phyloP scores from a whole-genome alignment of 2,113 vertebrate genomes.

The Saguinus imperator region DNA sequence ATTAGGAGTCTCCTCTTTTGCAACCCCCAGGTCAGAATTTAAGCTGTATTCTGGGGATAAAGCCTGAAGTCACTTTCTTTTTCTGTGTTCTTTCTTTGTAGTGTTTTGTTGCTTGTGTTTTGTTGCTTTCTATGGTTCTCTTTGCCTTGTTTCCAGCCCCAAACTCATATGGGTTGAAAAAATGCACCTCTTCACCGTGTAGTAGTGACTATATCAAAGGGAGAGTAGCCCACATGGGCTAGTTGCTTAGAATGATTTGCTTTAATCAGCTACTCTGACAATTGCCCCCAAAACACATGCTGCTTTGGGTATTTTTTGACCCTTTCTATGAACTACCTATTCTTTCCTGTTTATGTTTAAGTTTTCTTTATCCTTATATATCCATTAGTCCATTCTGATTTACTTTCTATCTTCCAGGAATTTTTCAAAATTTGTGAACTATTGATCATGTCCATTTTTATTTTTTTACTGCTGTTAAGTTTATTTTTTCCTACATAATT shows the following conservation, averaged over 20 bases:
- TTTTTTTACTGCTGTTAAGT: background rate
- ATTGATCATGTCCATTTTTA: background rate
- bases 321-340: background rate
- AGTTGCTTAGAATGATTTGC: background rate
- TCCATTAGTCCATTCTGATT: background rate
- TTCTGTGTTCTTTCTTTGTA: background rate
- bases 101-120: background rate
- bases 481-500: background rate
- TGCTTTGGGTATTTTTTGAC: background rate
- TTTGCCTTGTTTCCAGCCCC: background rate
- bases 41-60: background rate
- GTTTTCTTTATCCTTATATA: background rate
- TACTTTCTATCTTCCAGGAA: background rate
- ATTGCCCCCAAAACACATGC: background rate
- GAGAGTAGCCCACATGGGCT: background rate
- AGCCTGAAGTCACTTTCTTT: background rate
- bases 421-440: background rate
- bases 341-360: background rate
- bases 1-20: background rate
- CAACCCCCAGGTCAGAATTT: background rate
- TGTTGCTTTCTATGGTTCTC: background rate
- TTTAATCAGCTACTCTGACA: background rate
- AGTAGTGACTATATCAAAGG: background rate
- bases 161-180: background rate
- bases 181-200: too few relatives aligned